phyloP scores from a whole-genome alignment of 1,140 invertebrate species.

The Megathymus violae region DNA sequence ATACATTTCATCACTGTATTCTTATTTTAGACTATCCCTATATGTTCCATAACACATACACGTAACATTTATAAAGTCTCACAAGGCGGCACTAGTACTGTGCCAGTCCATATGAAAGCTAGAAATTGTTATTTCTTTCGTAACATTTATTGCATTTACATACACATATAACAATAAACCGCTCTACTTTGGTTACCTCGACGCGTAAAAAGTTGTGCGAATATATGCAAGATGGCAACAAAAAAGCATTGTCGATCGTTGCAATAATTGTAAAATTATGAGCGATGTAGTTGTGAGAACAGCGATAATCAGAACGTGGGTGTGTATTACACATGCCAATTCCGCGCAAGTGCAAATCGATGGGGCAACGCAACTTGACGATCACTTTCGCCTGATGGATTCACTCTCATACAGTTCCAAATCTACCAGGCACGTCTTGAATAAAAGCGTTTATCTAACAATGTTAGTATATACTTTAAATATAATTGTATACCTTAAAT shows the following conservation, averaged over 20 bases:
- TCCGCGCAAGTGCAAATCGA: constrained; percentile 64
- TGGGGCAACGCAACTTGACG: constrained; percentile 62
- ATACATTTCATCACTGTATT: constrained; percentile 56
- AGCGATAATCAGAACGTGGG: constrained; percentile 72
- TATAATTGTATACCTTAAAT: no score
- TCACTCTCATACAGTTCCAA: constrained; percentile 47
- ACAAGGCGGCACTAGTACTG: constrained; percentile 7
- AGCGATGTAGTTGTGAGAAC: constrained; percentile 67
- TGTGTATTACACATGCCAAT: constrained; percentile 67
- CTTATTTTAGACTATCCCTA: constrained; percentile 26
- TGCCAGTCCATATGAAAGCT: constrained; percentile 20
- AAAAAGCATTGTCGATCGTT: constrained; percentile 54
- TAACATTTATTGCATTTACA: constrained; percentile 55
- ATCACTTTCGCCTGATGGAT: constrained; percentile 66
- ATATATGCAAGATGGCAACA: constrained; percentile 54
- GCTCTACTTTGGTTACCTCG: constrained; percentile 42
- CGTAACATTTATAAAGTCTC: constrained; percentile 35
- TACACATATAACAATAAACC: constrained; percentile 46
- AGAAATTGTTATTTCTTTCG: constrained; percentile 38
- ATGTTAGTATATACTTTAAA: no score
- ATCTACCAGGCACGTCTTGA: neutral
- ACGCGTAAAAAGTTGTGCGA: constrained; percentile 60
- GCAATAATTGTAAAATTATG: constrained; percentile 52
- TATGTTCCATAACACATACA: constrained; percentile 13
- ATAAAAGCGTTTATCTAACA: constrained; percentile 16